phyloP scores from a whole-genome alignment of 1,140 invertebrate genomes.

The Drosophila lowei region DNA sequence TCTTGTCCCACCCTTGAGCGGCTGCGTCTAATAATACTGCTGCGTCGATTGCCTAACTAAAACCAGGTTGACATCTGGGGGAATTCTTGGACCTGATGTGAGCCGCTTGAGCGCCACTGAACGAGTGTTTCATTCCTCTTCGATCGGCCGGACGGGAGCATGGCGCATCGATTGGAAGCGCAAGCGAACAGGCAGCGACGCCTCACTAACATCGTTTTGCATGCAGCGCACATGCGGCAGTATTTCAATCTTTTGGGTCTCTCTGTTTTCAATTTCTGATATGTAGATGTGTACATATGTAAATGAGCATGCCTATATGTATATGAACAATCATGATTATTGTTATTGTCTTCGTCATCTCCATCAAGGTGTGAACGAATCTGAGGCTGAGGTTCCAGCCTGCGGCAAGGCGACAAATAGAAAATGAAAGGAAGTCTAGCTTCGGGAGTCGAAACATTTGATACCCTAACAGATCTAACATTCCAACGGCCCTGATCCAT shows the following conservation, averaged over 20 bases:
- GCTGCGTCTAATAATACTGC: neutral
- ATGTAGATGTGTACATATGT: slow-evolving; percentile 16
- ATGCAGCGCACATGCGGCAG: slow-evolving; percentile 63
- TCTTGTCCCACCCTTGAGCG: slow-evolving; percentile 51
- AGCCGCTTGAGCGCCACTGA: slow-evolving; percentile 63
- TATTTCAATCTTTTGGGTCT: slow-evolving; percentile 63
- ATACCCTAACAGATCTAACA: too few species aligned
- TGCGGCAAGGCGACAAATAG: slow-evolving; percentile 31
- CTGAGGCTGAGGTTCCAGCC: slow-evolving; percentile 11
- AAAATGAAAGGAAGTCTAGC: slow-evolving; percentile 1
- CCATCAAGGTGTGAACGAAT: slow-evolving; percentile 58
- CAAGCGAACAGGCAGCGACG: slow-evolving; percentile 16
- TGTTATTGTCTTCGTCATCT: slow-evolving; percentile 66
- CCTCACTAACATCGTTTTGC: slow-evolving; percentile 60
- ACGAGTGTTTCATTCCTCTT: slow-evolving; percentile 51
- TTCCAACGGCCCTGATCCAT: too few species aligned
- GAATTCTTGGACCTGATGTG: slow-evolving; percentile 33
- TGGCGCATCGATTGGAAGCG: slow-evolving; percentile 36
- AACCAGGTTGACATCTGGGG: too few species aligned
- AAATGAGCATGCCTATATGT: slow-evolving; percentile 28
- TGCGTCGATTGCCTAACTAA: too few species aligned
- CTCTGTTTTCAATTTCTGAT: slow-evolving; percentile 30
- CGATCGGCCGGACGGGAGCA: slow-evolving; percentile 16
- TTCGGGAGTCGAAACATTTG: too few species aligned
- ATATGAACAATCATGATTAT: slow-evolving; percentile 38